Base-by-base conservation (phyloP, 2,113 vertebrate species). In the Scortum barcoo region DNA sequence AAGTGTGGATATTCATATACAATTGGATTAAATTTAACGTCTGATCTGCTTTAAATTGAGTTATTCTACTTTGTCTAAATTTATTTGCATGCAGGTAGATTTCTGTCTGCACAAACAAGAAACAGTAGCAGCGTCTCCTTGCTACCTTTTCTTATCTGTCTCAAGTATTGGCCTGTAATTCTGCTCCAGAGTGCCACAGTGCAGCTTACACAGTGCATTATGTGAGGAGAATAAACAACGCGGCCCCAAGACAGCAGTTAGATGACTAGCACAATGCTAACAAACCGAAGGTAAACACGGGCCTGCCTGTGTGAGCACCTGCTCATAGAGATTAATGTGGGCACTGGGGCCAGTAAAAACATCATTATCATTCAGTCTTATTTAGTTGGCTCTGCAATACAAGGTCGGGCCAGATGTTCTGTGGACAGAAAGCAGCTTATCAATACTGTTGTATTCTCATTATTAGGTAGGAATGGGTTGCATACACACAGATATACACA, bases 371-470 rank as follows among this genome's bases (percentile, higher is more conserved):
- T 79, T 84, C 89, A 72, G 65, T 77, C 80, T 80, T 86, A 80
- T 82, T 88, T 82, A 72, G 78, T 77, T 28, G 48, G 83, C 62
- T 82, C 66, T 71, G 69, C 76, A 33, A 28, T 53, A 67, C 76
- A 79, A 83, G 85, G 87, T 86, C 81, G 53, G 80, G 62, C 85
- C 90, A 93, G 85, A 91, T 91, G 91, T 86, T 90, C 54, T 78
- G 87, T 80, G 79, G 79, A 86, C 72, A 67, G 78, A 81, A 72
- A 84, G 72, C 76, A 75, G 77, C 79, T 84, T 85, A 86, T 86
- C 74, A 70, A 85, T 78, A 51, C 16, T 51, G 72, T 22, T 71
- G 51, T 48, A 17, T 40, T 46, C 61, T 85, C 78, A 83, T 88
- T 81, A 91, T 80, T 72, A 78, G 40, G 36, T 54, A 44, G 65